Percentiles rank a stretch among this genome's conserved stretches.
Evolutionary conservation across 2,113 vertebrate species (phyloP).

Genomic region (Silurus meridionalis): DNA sequence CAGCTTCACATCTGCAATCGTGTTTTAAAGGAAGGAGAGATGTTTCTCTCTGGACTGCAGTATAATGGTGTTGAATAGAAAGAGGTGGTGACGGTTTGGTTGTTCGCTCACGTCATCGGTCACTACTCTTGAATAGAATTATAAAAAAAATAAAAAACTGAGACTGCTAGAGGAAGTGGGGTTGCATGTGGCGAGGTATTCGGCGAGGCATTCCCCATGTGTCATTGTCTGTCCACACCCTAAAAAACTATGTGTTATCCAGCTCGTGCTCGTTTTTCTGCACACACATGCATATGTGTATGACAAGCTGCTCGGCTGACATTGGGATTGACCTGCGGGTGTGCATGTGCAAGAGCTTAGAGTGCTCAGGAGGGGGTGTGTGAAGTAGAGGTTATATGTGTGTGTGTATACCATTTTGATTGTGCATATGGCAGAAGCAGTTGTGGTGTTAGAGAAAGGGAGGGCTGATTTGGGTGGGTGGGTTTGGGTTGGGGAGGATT

Average conservation of each 20-base stretch:
- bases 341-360: conserved; percentile 14
- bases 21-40: conserved; percentile 77
- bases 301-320: conserved; percentile 59
- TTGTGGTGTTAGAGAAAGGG: conserved; percentile 54
- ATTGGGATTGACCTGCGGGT: conserved; percentile 61
- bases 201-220: not conserved
- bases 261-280: conserved; percentile 17
- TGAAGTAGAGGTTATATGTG: conserved; percentile 24
- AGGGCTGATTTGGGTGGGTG: conserved; percentile 10
- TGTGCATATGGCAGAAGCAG: conserved; percentile 66
- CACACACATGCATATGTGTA: conserved; percentile 33
- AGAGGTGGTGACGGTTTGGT: not conserved
- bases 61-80: not conserved
- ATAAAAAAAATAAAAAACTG: not conserved
- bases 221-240: conserved; percentile 27
- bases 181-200: not conserved
- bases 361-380: conserved; percentile 38
- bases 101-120: conserved; percentile 35
- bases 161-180: conserved; percentile 16
- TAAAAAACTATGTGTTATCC: conserved; percentile 6
- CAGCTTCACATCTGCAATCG: conserved; percentile 70
- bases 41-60: conserved; percentile 57
- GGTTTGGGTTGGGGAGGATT: not conserved
- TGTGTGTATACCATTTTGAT: conserved; percentile 45
- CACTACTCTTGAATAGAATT: not conserved